Evolutionary conservation across 2,797 vertebrate species (phyloP).

Genomic region (Takifugu ocellatus): DNA sequence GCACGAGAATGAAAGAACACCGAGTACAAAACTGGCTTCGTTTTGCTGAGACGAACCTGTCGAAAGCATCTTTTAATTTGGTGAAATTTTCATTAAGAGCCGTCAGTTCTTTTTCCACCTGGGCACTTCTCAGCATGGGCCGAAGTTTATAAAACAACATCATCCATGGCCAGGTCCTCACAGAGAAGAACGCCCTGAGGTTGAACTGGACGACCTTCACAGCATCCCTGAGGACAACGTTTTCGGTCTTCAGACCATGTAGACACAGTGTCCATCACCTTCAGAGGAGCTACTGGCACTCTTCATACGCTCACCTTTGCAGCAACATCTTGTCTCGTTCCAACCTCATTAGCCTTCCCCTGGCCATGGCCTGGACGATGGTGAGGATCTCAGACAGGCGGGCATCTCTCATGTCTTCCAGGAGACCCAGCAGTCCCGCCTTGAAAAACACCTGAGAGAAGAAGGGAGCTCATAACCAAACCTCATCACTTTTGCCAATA

Average conservation of each 20-base stretch:
- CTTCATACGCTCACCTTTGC: constrained; percentile 63
- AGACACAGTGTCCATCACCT: neutral
- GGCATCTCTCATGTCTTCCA: constrained; percentile 87
- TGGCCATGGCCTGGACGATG: constrained; percentile 80
- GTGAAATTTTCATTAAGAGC: constrained; percentile 72
- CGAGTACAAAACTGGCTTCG: neutral
- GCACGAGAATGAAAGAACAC: neutral
- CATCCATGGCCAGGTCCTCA: constrained; percentile 92
- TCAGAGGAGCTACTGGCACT: neutral
- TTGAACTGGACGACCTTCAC: constrained; percentile 89
- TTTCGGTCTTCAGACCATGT: neutral
- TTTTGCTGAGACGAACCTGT: constrained; percentile 33
- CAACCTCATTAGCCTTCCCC: constrained; percentile 82
- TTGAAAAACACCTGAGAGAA: constrained; percentile 83
- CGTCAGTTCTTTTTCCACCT: constrained; percentile 85
- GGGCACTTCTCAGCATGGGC: constrained; percentile 86
- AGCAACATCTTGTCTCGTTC: constrained; percentile 74
- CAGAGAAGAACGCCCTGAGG: constrained; percentile 85
- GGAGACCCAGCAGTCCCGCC: constrained; percentile 80
- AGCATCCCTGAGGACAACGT: constrained; percentile 68
- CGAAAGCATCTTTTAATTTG: constrained; percentile 75
- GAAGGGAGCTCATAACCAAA: too few relatives aligned
- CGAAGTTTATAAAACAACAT: constrained; percentile 81
- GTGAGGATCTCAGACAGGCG: constrained; percentile 84
- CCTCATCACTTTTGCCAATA: neutral